Base-by-base conservation (phyloP, 2,888 invertebrate genomes). In the Chirona hameri region DNA sequence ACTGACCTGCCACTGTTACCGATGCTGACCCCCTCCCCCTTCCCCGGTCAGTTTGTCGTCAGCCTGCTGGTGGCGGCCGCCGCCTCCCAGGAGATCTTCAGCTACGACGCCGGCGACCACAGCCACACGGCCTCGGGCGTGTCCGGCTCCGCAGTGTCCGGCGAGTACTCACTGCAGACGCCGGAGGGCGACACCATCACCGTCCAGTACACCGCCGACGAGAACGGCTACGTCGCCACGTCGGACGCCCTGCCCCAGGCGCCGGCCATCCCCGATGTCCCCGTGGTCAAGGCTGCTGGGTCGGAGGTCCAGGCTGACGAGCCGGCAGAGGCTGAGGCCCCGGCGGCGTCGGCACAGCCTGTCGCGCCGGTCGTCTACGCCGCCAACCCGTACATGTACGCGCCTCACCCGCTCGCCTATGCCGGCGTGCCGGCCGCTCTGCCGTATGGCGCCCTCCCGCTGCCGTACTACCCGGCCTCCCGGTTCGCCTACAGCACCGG, bases 171-270 rank as follows among this genome's bases (percentile, higher is more conserved):
- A 1, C 29, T 69, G 29, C 14, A 29, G 72, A 31, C 72, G 31
- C 31, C 72, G 31, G 91, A 93, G 52, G 94, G 94, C 0, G 93
- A 93, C 86, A 89, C 92, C 0, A 93, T 94, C 86, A 92, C 92
- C 85, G 93, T 94, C 0, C 91, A 93, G 39, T 94, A 93, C 88
- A 91, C 93, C 69, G 94, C 94, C 7, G 93, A 94, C 72, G 92
- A 92, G 84, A 93, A 92, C 0, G 94, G 94, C 0, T 94, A 93
- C 88, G 92, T 93, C 87, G 93, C 94, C 2, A 92, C 92, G 46
- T 93, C 92, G 55, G 83, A 82, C 52, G 82, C 79, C 9, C 76
- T 84, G 14, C 84, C 84, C 48, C 57, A 57, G 18, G 83, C 81
- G 79, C 83, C 79, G 72, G 93, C 93, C 27, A 91, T 93, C 85